phyloP scores from a whole-genome alignment of 2,888 invertebrate species.

The Lycia hirtaria region DNA sequence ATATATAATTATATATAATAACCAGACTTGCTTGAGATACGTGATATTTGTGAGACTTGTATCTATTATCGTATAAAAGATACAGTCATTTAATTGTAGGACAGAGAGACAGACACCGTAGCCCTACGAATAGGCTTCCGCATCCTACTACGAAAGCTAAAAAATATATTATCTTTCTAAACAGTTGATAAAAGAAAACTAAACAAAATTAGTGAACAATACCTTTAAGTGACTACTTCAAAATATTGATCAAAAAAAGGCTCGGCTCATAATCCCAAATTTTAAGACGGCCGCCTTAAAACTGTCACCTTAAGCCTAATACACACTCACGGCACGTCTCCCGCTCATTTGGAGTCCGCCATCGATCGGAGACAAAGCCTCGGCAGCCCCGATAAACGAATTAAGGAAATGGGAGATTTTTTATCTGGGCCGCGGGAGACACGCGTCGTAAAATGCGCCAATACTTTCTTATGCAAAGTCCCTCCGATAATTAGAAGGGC shows the following conservation, averaged over 20 bases:
- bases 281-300: constrained; percentile 46
- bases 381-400: constrained; percentile 84
- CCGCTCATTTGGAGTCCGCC: constrained; percentile 81
- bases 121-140: no score
- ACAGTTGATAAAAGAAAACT: no score
- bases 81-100: no score
- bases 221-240: neutral
- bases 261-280: constrained; percentile 41
- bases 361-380: constrained; percentile 85
- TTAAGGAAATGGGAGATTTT: constrained; percentile 86
- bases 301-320: constrained; percentile 76
- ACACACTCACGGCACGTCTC: constrained; percentile 82
- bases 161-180: no score
- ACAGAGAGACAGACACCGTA: no score
- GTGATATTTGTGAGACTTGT: no score
- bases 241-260: constrained; percentile 14
- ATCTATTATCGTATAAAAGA: no score
- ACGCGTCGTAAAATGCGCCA: constrained; percentile 84
- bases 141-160: no score
- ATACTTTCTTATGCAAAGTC: constrained; percentile 85
- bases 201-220: no score
- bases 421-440: constrained; percentile 79
- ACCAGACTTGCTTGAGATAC: no score
- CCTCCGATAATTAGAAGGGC: constrained; percentile 83
- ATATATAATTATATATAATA: no score